A percentile compares a stretch with the other conserved stretches of the same genome.
Conservation (phyloP, 2,113 vertebrate species). For the Mola mola region DNA sequence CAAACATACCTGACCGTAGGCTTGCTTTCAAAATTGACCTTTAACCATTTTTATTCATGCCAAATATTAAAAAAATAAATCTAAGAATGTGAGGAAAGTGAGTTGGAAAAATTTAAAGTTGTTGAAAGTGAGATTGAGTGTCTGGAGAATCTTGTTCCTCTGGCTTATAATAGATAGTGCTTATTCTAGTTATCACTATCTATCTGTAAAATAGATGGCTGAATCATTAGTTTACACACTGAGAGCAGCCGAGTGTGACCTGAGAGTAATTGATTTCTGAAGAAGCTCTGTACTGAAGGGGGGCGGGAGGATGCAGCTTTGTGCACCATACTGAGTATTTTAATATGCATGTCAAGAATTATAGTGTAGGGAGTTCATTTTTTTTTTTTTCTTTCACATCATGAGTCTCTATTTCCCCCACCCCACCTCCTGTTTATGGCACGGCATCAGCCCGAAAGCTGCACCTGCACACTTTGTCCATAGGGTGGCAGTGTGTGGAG, state of each 20-base stretch:
- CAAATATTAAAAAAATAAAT: constrained; percentile 8
- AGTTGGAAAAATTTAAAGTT: constrained; percentile 22
- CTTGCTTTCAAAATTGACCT: constrained; percentile 53
- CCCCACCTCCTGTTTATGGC: too few relatives aligned
- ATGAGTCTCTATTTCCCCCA: background rate
- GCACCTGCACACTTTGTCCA: constrained; percentile 69
- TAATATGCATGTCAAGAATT: constrained; percentile 45
- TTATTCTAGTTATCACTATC: constrained; percentile 52
- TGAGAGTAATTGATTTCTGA: constrained; percentile 70
- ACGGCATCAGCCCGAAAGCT: constrained; percentile 35
- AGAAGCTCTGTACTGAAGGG: constrained; percentile 26
- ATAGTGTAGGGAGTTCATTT: constrained; percentile 15
- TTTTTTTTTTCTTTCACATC: constrained; percentile 26
- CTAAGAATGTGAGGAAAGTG: background rate
- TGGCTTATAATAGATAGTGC: constrained; percentile 45
- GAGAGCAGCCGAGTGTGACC: constrained; percentile 58
- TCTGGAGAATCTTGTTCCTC: constrained; percentile 33
- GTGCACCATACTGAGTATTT: constrained; percentile 31
- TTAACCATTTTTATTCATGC: constrained; percentile 14
- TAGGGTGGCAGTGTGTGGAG: constrained; percentile 79
- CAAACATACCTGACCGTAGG: constrained; percentile 47
- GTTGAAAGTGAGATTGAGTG: constrained; percentile 20
- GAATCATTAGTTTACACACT: constrained; percentile 60
- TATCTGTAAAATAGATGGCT: constrained; percentile 58
- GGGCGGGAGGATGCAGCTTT: constrained; percentile 12